Percentiles rank a stretch among this genome's conserved stretches.
These are phyloP conservation scores for Anas acuta DNA, from an alignment of 2,797 vertebrate species.

Conservation along the genomic window DNA sequence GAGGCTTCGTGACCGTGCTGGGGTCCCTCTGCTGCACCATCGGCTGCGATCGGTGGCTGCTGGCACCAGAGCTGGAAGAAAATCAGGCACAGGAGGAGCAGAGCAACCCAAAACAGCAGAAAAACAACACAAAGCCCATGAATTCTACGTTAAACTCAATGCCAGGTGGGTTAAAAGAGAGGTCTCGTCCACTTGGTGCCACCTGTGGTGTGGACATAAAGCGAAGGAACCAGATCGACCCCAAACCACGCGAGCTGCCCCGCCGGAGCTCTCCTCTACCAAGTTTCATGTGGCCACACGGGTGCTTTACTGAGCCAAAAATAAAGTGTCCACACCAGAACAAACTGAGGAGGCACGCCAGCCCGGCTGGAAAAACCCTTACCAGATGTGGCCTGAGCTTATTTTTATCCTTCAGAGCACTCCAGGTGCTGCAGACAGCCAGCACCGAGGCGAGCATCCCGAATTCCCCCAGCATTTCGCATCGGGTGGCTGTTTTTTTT, in stretches of 20 bases:
- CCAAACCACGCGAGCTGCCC: rapidly evolving
- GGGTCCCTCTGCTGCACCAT: background rate
- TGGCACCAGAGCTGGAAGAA: background rate
- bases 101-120: background rate
- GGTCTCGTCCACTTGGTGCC: background rate
- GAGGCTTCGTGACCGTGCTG: no score
- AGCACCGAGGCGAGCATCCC: background rate
- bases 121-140: background rate
- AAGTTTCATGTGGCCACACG: background rate
- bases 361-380: background rate
- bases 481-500: background rate
- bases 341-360: background rate
- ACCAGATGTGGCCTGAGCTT: background rate
- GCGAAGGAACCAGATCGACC: rapidly evolving
- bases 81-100: background rate
- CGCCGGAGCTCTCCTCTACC: background rate
- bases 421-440: background rate
- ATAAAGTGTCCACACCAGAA: background rate
- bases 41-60: background rate
- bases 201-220: background rate
- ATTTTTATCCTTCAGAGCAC: background rate
- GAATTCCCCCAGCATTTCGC: background rate
- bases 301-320: background rate
- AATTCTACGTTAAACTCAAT: background rate
- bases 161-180: rapidly evolving